A percentile compares a stretch with the other conserved stretches of the same genome.
These are phyloP conservation scores for Drosophila koepferae DNA, from an alignment of 2,888 invertebrate genomes.

Conservation along the genomic window DNA sequence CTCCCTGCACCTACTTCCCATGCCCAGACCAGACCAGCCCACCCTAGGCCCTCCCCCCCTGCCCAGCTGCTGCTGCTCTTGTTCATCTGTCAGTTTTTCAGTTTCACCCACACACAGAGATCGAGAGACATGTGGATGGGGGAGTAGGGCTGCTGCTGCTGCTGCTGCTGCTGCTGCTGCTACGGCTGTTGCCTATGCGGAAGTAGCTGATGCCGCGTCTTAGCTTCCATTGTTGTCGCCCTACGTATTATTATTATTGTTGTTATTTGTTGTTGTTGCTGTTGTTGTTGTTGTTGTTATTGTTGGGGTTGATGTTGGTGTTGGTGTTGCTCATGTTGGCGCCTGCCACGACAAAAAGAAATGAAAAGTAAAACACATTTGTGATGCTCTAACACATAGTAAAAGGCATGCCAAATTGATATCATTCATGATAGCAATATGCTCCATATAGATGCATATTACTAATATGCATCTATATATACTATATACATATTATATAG, in stretches of 20 bases:
- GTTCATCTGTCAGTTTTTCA: constrained; percentile 51
- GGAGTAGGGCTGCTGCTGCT: background rate
- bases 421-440: background rate
- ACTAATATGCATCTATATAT: too few relatives aligned
- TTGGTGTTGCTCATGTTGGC: constrained; percentile 39
- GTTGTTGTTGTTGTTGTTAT: constrained; percentile 17
- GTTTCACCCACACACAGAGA: constrained; percentile 48
- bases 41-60: background rate
- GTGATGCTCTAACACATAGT: constrained; percentile 15
- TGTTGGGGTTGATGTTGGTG: constrained; percentile 2
- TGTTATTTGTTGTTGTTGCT: background rate
- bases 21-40: background rate
- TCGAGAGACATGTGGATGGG: background rate
- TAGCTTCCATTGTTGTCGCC: constrained; percentile 51
- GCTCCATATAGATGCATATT: background rate
- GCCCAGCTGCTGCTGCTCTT: background rate
- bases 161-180: constrained; percentile 7
- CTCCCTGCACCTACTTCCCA: background rate
- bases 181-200: constrained; percentile 45
- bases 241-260: constrained; percentile 27
- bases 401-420: background rate
- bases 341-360: constrained; percentile 41
- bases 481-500: background rate
- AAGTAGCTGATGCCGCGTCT: constrained; percentile 37
- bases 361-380: constrained; percentile 29